Percentiles rank a stretch among this genome's conserved stretches.
Conservation (phyloP, 2,113 vertebrate species). For the Brachypodius melanocephalos region DNA sequence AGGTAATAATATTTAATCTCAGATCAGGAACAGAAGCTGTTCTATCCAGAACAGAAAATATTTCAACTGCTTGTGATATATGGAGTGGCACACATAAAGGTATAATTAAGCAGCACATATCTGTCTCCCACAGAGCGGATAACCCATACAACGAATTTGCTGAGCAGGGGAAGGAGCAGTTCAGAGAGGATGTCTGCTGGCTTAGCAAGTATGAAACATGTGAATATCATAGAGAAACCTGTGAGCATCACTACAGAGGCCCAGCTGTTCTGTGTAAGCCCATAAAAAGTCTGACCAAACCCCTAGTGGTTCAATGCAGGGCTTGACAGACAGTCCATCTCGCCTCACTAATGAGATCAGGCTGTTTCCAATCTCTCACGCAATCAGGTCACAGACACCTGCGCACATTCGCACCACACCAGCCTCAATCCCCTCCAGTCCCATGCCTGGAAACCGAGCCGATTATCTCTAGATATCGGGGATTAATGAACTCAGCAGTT, state of each 20-base stretch:
- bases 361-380: accelerated
- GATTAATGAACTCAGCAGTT: accelerated
- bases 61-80: background rate
- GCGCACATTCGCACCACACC: accelerated
- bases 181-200: background rate
- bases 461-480: accelerated
- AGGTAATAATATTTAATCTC: background rate
- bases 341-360: background rate
- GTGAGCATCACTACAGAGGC: background rate
- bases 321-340: accelerated
- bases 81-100: background rate
- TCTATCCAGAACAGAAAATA: background rate
- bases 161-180: accelerated
- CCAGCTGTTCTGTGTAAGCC: accelerated
- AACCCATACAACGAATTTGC: accelerated
- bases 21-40: background rate
- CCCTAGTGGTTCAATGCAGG: accelerated
- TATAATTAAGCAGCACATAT: background rate
- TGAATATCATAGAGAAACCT: background rate
- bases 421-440: accelerated
- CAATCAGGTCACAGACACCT: accelerated
- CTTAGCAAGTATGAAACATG: background rate
- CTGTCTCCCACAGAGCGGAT: accelerated
- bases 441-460: accelerated
- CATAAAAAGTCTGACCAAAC: accelerated